Conservation (phyloP, 2,888 invertebrate species). For the Drosophila pegasa region DNA sequence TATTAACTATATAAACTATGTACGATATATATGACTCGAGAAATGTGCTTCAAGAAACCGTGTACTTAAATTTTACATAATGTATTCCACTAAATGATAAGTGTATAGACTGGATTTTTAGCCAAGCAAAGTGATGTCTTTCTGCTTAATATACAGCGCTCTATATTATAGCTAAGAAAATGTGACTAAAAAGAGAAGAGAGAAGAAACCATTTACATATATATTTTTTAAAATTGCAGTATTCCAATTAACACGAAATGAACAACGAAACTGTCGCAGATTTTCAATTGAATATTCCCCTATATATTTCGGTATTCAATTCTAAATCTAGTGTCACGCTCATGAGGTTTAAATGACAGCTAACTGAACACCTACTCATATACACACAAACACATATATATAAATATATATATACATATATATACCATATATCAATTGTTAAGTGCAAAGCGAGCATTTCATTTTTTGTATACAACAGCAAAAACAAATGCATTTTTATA, state of each 20-base stretch:
- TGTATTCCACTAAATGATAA: conserved; percentile 61
- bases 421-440: conserved; percentile 34
- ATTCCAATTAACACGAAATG: conserved; percentile 52
- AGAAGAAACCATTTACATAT: conserved; percentile 16
- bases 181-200: conserved; percentile 41
- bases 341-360: conserved; percentile 33
- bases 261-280: conserved; percentile 68
- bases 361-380: conserved; percentile 53
- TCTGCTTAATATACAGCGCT: conserved; percentile 72
- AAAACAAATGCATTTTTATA: conserved; percentile 70
- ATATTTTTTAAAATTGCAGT: conserved; percentile 57
- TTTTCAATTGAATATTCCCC: conserved; percentile 23
- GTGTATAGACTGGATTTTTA: conserved; percentile 76
- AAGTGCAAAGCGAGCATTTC: conserved; percentile 56
- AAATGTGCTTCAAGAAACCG: conserved; percentile 52
- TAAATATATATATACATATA: conserved; percentile 12
- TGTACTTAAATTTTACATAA: conserved; percentile 62
- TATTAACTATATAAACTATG: conserved; percentile 41
- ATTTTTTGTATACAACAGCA: conserved; percentile 60
- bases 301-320: conserved; percentile 24
- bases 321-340: conserved; percentile 25
- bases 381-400: conserved; percentile 29
- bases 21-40: conserved; percentile 33
- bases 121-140: conserved; percentile 67
- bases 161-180: conserved; percentile 70